Evolutionary conservation across 2,888 invertebrate species (phyloP), one percentile per base, ranked within the genome.

Genomic region (Tetropium fuscum): DNA sequence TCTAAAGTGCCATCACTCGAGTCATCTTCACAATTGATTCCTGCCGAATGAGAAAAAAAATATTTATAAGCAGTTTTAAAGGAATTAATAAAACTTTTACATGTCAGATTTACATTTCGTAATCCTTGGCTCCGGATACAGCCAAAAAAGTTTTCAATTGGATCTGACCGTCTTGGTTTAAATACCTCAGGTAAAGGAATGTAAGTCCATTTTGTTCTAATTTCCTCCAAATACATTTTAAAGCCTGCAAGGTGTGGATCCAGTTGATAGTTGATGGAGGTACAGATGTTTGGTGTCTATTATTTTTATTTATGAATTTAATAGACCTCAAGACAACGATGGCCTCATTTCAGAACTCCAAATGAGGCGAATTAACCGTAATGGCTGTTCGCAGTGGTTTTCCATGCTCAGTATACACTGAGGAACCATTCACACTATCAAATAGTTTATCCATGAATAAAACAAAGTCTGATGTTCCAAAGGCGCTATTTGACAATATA

Each of bases 31-130:
- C 45, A 61, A 27, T 61, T 61, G 1, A 43, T 40, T 1, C 47
- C 34, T 7, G 47, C 11, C n/a, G 53, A 58, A 40, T 58, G 57
- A 2, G 47, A 7, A 5, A 48, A 19, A 45, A 61, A 48, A 48
- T 61, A 22, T 61, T 61, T 3, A 61, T 30, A 3, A 58, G 34
- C 1, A 61, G n/a, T 53, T 34, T 58, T 58, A 38, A 43, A 61
- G 1, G 48, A 27, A 10, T 19, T 47, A 2, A 32, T 16, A 32
- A 58, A 58, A n/a, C 49, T 44, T 3, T 30, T 15, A 11, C 22
- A 51, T 1, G 41, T 20, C 1, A 55, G 58, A 20, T 48, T 53
- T 1, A 58, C 49, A 13, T 61, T 58, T 8, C 61, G 15, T 2
- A 25, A 32, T 1, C 53, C 54, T n/a, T 30, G 10, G 10, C 30